phyloP scores from a whole-genome alignment of 2,113 vertebrate genomes.

The Pampusana beccarii region DNA sequence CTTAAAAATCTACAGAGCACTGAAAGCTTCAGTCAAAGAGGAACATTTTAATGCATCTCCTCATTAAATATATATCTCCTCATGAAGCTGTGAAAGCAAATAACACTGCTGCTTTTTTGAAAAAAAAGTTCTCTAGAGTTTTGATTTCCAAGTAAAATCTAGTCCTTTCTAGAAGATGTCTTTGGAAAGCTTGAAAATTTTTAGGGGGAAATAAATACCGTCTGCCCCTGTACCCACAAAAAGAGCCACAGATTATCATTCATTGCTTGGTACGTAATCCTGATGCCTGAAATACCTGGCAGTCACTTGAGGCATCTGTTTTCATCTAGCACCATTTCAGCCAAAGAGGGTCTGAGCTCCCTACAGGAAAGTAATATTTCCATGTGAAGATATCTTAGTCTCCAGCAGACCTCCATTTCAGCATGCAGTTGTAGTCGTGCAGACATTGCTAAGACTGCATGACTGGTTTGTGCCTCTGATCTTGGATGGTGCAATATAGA shows the following conservation, averaged over 20 bases:
- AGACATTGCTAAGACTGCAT: not conserved
- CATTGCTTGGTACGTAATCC: not conserved
- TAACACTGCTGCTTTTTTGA: not conserved
- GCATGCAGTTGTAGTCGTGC: not conserved
- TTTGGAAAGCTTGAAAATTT: not conserved
- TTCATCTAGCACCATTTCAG: not conserved
- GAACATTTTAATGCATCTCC: not conserved
- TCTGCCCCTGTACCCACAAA: not conserved
- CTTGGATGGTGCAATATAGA: not conserved
- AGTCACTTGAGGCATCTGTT: not conserved
- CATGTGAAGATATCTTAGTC: not conserved
- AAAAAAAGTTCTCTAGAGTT: not conserved
- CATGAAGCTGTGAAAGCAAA: not conserved
- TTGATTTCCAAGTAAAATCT: not conserved
- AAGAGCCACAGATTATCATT: not conserved
- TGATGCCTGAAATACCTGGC: not conserved
- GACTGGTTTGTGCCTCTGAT: not conserved
- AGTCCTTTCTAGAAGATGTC: not conserved
- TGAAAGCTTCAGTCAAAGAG: not conserved
- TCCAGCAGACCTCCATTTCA: not conserved
- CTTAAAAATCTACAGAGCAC: not conserved
- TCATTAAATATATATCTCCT: not conserved
- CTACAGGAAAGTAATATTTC: not conserved
- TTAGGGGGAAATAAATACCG: not conserved
- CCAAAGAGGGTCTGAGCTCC: not conserved